Evolutionary conservation across 2,113 vertebrate genomes (phyloP).

Genomic region (Garra rufa): DNA sequence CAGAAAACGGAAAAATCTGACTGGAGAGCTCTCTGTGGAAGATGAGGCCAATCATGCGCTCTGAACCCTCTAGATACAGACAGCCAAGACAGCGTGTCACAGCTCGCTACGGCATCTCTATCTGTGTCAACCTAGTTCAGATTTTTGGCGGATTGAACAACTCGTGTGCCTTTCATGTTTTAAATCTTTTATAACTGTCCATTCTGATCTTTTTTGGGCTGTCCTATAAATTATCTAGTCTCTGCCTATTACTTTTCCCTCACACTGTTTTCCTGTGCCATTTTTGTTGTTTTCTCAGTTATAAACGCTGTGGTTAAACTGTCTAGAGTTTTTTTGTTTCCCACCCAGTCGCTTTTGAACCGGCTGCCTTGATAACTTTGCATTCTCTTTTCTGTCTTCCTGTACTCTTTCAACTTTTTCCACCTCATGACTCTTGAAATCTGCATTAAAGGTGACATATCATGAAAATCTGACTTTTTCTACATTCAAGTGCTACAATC

Average conservation of each 20-base stretch:
- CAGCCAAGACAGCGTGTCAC: conserved; percentile 2
- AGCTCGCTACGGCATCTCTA: conserved; percentile 5
- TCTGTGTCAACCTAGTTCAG: conserved; percentile 28
- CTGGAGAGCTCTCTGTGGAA: conserved; percentile 25
- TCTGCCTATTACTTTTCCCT: neutral
- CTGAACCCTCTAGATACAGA: conserved; percentile 7
- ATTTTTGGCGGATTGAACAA: neutral
- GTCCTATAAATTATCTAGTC: neutral
- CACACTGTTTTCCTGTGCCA: neutral
- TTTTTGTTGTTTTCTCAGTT: neutral
- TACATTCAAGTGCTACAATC: too few relatives aligned
- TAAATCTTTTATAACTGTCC: conserved; percentile 9
- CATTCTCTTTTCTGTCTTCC: neutral
- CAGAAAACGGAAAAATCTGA: neutral
- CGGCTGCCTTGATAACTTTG: neutral
- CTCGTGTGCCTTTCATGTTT: neutral
- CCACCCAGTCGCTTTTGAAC: conserved; percentile 16
- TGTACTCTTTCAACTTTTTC: neutral
- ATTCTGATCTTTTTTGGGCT: conserved; percentile 23
- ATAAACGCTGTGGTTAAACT: conserved; percentile 22
- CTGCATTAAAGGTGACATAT: neutral
- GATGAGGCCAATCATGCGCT: conserved; percentile 16
- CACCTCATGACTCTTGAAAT: neutral
- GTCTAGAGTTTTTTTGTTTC: neutral
- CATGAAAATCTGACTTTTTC: neutral